A percentile compares a stretch with the other conserved stretches of the same genome.
Conservation (phyloP, 2,113 vertebrate genomes). For the Cheirogaleus medius region DNA sequence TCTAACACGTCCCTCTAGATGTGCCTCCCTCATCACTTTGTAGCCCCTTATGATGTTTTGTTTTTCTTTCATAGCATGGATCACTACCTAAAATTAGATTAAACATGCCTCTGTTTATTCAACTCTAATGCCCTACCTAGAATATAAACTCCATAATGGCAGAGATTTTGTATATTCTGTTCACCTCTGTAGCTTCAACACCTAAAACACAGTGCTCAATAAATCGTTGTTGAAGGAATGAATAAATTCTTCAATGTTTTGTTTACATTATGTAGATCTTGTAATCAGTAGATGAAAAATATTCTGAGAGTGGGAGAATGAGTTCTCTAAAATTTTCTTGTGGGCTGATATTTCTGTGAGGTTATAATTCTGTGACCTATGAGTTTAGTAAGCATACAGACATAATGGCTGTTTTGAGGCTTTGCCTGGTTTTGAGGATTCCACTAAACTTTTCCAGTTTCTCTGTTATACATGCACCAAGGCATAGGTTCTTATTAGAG, state of each 20-base stretch:
- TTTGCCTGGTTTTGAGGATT: background rate
- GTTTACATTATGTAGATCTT: background rate
- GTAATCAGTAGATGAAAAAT: background rate
- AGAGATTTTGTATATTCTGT: background rate
- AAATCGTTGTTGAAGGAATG: background rate
- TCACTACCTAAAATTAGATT: background rate
- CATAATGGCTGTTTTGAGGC: background rate
- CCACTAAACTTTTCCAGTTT: background rate
- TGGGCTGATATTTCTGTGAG: background rate
- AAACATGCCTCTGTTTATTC: background rate
- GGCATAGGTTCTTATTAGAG: background rate
- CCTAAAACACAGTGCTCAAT: background rate
- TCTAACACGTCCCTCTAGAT: background rate
- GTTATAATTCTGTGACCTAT: background rate
- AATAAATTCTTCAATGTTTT: background rate
- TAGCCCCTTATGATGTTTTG: background rate
- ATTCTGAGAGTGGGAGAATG: background rate
- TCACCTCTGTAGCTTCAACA: background rate
- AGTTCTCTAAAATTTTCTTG: background rate
- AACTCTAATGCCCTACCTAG: background rate
- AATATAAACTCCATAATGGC: background rate
- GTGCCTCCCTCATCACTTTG: background rate
- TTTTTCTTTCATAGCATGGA: background rate
- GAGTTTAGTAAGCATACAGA: background rate
- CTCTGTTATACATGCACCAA: background rate